Evolutionary conservation across 2,888 invertebrate species (phyloP).

Genomic region (Xylota sylvarum): DNA sequence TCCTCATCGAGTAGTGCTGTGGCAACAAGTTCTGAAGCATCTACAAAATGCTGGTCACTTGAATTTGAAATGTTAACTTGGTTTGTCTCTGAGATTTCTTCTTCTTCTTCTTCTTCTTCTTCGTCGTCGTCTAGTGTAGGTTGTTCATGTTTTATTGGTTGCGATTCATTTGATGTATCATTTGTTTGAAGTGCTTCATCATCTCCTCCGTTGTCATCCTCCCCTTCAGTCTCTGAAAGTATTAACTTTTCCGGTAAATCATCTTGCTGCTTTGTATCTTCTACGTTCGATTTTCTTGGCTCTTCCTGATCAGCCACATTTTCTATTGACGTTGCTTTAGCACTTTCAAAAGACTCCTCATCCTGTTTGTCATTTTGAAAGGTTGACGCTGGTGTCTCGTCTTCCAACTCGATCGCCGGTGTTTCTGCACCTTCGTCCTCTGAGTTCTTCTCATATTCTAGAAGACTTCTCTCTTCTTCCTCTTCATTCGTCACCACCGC

Average conservation of each 20-base stretch:
- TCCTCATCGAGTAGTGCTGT: slow-evolving; percentile 38
- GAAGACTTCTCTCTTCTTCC: background rate
- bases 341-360: slow-evolving; percentile 33
- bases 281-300: background rate
- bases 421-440: background rate
- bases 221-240: background rate
- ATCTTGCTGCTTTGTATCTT: background rate
- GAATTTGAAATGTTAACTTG: slow-evolving; percentile 46
- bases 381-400: background rate
- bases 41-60: slow-evolving; percentile 48
- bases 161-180: background rate
- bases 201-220: background rate
- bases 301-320: background rate
- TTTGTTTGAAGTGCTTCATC: background rate
- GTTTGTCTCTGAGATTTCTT: slow-evolving; percentile 18
- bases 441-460: background rate
- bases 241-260: background rate
- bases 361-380: slow-evolving; percentile 7
- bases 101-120: slow-evolving; percentile 9
- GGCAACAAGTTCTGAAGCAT: slow-evolving; percentile 51
- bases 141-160: background rate
- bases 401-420: background rate
- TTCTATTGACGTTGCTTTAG: background rate
- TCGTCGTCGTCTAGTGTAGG: background rate
- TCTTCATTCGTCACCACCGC: background rate